Percentiles rank a stretch among this genome's conserved stretches.
These are phyloP conservation scores for Drosophila rhopaloa DNA, from an alignment of 1,140 invertebrate species.

Conservation along the genomic window DNA sequence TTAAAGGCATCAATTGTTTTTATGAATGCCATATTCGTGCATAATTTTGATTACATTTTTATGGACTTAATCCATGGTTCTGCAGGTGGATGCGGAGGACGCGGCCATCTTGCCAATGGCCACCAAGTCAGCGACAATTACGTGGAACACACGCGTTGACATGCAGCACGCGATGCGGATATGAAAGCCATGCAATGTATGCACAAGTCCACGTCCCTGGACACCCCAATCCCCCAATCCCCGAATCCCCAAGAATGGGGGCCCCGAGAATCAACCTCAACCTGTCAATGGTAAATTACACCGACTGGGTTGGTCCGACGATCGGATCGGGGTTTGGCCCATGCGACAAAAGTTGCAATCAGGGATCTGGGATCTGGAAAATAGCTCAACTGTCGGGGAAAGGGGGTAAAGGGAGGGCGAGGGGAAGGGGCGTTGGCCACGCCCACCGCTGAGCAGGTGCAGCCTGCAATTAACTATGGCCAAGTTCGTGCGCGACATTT, in stretches of 20 bases:
- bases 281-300: constrained; percentile 80
- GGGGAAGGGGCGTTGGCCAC: constrained; percentile 50
- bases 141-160: constrained; percentile 80
- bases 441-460: constrained; percentile 56
- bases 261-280: constrained; percentile 48
- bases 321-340: constrained; percentile 29
- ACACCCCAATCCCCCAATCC: background rate
- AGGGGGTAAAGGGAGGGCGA: background rate
- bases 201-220: constrained; percentile 9
- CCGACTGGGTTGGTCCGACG: constrained; percentile 39
- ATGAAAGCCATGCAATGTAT: constrained; percentile 47
- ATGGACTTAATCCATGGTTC: constrained; percentile 5
- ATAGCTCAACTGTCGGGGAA: constrained; percentile 52
- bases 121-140: constrained; percentile 68
- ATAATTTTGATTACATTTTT: background rate
- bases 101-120: constrained; percentile 58
- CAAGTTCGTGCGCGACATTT: constrained; percentile 66
- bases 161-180: constrained; percentile 79
- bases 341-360: constrained; percentile 78
- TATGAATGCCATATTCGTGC: too few relatives aligned
- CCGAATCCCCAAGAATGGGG: constrained; percentile 13
- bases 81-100: constrained; percentile 18
- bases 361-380: constrained; percentile 16
- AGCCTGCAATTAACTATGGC: constrained; percentile 66
- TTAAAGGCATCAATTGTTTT: too few relatives aligned